These are phyloP conservation scores for Sardinella longiceps DNA, from an alignment of 2,797 vertebrate species.

Conservation along the genomic window DNA sequence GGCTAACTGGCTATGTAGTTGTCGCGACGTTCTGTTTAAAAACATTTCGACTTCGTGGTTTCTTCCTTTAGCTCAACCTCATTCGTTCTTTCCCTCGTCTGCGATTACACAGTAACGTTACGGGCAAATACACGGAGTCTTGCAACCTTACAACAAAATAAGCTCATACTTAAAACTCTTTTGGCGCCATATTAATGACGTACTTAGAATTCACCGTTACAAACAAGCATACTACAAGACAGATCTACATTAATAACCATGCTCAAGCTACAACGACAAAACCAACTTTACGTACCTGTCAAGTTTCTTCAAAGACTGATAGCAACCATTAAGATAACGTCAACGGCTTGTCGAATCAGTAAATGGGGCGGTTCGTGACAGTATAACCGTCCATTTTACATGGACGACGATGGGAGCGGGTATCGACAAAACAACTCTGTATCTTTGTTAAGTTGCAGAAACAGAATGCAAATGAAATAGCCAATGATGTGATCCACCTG, in stretches of 20 bases:
- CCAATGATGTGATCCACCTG: neutral
- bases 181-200: constrained; percentile 99
- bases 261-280: constrained; percentile 48
- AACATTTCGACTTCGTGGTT: constrained; percentile 59
- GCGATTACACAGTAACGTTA: constrained; percentile 52
- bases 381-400: constrained; percentile 50
- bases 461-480: neutral
- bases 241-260: neutral
- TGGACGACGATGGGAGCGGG: constrained; percentile 44
- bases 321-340: constrained; percentile 58
- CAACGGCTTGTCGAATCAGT: constrained; percentile 50
- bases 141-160: constrained; percentile 65
- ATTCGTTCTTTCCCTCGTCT: constrained; percentile 59
- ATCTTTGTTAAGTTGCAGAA: constrained; percentile 14
- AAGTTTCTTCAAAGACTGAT: constrained; percentile 56
- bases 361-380: constrained; percentile 55
- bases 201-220: constrained; percentile 94
- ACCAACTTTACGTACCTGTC: constrained; percentile 65
- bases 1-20: constrained; percentile 60
- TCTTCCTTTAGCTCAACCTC: constrained; percentile 60
- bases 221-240: constrained; percentile 69
- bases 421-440: constrained; percentile 26
- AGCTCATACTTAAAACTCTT: constrained; percentile 88
- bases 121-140: constrained; percentile 57
- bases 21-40: constrained; percentile 71